Conservation (phyloP, 2,888 invertebrate genomes). For the Acleris cristana region DNA sequence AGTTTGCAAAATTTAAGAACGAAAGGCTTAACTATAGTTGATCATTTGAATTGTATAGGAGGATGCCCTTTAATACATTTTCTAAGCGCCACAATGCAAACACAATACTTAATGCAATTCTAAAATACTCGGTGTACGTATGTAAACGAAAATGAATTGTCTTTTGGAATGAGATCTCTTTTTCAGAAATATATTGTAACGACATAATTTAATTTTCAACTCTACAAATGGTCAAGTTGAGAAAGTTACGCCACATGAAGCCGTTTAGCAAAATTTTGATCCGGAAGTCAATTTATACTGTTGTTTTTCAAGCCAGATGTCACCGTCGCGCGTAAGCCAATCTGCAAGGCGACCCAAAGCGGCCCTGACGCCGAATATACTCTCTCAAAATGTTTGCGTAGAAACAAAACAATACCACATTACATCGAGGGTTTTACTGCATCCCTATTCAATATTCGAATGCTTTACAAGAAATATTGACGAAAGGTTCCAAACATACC, state of each 20-base stretch:
- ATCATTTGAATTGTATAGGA: no score
- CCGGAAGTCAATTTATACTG: neutral
- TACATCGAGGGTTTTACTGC: neutral
- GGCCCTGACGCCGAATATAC: neutral
- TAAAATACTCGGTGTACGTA: no score
- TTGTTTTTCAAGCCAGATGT: conserved; percentile 3
- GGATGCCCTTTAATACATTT: no score
- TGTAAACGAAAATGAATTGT: no score
- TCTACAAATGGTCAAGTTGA: conserved; percentile 10
- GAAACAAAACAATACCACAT: conserved; percentile 18
- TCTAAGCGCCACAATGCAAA: no score
- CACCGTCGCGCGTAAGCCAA: conserved; percentile 17
- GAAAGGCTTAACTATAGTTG: no score
- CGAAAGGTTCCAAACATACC: no score
- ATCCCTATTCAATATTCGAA: neutral
- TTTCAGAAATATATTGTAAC: no score
- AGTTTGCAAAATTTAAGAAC: no score
- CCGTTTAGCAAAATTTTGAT: conserved; percentile 3
- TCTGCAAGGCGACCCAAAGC: conserved; percentile 8
- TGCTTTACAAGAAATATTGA: no score
- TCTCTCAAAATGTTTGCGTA: conserved; percentile 20
- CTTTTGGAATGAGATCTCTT: no score
- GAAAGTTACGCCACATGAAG: conserved; percentile 12
- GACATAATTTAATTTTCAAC: neutral
- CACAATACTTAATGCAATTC: no score